phyloP scores from a whole-genome alignment of 2,113 vertebrate species.

The Alaudala cheleensis region DNA sequence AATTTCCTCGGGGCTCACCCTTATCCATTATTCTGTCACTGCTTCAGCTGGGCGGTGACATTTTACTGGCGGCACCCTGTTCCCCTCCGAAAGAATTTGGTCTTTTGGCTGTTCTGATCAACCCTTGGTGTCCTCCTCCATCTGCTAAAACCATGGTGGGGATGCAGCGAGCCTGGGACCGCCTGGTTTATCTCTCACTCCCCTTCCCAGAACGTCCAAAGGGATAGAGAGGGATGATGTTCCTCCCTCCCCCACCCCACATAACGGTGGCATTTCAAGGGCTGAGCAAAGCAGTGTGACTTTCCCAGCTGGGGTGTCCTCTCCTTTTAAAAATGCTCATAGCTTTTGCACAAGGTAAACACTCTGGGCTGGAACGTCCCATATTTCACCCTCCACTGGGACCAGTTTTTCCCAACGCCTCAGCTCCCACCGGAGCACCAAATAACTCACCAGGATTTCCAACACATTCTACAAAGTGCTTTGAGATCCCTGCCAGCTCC shows the following conservation, averaged over 20 bases:
- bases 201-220: neutral
- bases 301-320: neutral
- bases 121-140: neutral
- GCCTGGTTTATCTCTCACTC: neutral
- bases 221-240: neutral
- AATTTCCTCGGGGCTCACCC: conserved; percentile 27
- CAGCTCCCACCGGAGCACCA: conserved; percentile 10
- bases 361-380: neutral
- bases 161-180: neutral
- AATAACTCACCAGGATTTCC: conserved; percentile 41
- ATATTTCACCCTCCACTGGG: neutral
- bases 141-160: neutral
- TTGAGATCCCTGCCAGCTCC: conserved; percentile 59
- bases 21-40: conserved; percentile 40
- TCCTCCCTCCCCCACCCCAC: too few relatives aligned
- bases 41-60: conserved; percentile 9
- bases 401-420: neutral
- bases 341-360: conserved; percentile 18
- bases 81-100: neutral
- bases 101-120: neutral
- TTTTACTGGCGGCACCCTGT: conserved; percentile 19
- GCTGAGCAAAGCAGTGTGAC: neutral
- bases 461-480: conserved; percentile 12
- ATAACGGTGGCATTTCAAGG: neutral
- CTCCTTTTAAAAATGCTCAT: neutral